A percentile compares a stretch with the other conserved stretches of the same genome.
These are phyloP conservation scores for Enteromius argenteus DNA, from an alignment of 2,797 vertebrate genomes.

Conservation along the genomic window DNA sequence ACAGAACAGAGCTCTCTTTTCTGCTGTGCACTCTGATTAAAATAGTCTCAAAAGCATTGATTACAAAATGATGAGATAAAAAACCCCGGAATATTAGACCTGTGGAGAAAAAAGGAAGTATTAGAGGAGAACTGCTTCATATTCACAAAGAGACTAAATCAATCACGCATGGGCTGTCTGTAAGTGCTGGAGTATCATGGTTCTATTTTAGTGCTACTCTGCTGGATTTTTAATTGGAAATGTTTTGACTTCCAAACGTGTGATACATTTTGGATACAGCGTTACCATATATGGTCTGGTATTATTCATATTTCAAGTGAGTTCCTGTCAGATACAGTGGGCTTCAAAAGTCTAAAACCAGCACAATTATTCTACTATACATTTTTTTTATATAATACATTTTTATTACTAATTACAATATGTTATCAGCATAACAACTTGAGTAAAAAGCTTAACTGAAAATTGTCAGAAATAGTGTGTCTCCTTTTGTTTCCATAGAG, in stretches of 20 bases:
- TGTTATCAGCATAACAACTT: background rate
- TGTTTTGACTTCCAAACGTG: background rate
- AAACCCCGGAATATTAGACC: background rate
- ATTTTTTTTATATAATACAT: background rate
- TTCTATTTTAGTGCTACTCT: conserved; percentile 15
- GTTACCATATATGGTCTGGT: background rate
- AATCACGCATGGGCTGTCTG: conserved; percentile 10
- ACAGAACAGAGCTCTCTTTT: background rate
- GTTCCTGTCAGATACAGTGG: background rate
- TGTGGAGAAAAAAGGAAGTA: background rate
- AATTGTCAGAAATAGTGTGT: background rate
- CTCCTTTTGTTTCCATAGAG: background rate
- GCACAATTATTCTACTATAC: no score
- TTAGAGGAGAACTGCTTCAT: conserved; percentile 5
- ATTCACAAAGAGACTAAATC: conserved; percentile 33
- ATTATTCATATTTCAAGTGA: background rate
- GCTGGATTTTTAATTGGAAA: conserved; percentile 21
- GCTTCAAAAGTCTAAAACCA: background rate
- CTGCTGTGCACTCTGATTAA: conserved; percentile 4
- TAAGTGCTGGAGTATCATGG: background rate
- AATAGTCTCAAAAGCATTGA: conserved; percentile 16
- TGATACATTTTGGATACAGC: conserved; percentile 1
- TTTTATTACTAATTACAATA: background rate
- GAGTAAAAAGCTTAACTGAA: background rate
- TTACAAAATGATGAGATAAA: background rate